Evolutionary conservation across 1,140 invertebrate genomes (phyloP), one percentile per base, ranked within the genome.

Genomic region (Neodiprion pinetum): DNA sequence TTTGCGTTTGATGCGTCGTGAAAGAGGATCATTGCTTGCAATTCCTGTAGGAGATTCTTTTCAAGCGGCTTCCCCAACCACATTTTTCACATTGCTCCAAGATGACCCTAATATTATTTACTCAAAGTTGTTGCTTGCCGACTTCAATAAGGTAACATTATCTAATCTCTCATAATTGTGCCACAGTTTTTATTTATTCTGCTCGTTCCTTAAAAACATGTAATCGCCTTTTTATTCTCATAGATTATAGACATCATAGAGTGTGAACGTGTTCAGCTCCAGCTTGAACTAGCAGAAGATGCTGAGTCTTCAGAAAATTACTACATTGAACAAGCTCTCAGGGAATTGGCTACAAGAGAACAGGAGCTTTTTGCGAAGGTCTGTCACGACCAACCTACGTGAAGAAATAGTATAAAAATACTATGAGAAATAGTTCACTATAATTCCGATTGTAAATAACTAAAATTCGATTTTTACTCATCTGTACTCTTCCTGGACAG

Each of bases 1-100:
- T 48, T 92, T 99, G 88, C 92, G 93, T 78, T 88, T 99, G 76
- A 98, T 99, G 94, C 94, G 94, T 80, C 93, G 96, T 28, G 91
- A 94, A 77, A 93, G 94, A 78, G 94, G 94, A 17, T 95, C 94
- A 5, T 91, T 95, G 9, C 89, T 94, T 69, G 93, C 95, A 40
- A 91, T 94, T 74, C 93, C 95, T 48, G 92, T 91, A 50, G 77
- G 82, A 61, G 81, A 89, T 72, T 82, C 76, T 67, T 12, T 17
- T 14, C 78, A 84, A 48, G 79, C 81, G 23, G 1, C 21, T 48
- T 23, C 85, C 66, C 82, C 84, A 47, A 80, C 80, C 74, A 85
- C 78, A 53, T 87, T 90, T 76, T 85, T 90, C 40, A 82, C 85
- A 11, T 77, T 88, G 40, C 89, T 90, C 40, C 88, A 91, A 76